These are phyloP conservation scores for Nycteola revayana DNA, from an alignment of 2,888 invertebrate species.

Conservation along the genomic window DNA sequence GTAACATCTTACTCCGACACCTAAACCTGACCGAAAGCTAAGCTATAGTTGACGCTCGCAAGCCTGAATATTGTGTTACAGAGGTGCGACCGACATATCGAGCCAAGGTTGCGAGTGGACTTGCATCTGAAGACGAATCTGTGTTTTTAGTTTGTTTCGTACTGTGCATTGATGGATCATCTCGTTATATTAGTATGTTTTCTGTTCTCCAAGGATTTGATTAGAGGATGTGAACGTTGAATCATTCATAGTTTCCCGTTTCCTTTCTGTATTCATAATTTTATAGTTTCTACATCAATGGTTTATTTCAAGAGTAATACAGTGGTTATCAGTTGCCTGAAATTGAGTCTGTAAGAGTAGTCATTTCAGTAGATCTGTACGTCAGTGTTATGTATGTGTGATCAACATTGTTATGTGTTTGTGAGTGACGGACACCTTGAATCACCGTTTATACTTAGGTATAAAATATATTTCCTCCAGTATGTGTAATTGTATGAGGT, in stretches of 20 bases:
- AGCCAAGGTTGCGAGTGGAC: constrained; percentile 19
- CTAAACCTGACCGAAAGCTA: constrained; percentile 52
- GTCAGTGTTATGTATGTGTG: constrained; percentile 8
- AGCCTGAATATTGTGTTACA: constrained; percentile 39
- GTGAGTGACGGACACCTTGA: constrained; percentile 21
- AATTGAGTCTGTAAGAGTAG: too few relatives aligned
- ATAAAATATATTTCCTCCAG: constrained; percentile 11
- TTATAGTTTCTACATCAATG: constrained; percentile 37
- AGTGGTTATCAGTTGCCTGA: too few relatives aligned
- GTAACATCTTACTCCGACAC: constrained; percentile 43
- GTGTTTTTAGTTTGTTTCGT: constrained; percentile 27
- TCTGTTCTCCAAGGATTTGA: constrained; percentile 46
- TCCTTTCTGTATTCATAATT: constrained; percentile 42
- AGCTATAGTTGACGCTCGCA: constrained; percentile 38
- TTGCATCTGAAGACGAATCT: constrained; percentile 19
- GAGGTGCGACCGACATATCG: constrained; percentile 17
- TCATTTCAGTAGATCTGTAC: too few relatives aligned
- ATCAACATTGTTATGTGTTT: constrained; percentile 18
- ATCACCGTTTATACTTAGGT: constrained; percentile 16
- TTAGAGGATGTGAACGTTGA: constrained; percentile 51
- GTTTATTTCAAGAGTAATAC: constrained; percentile 22
- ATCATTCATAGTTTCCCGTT: constrained; percentile 56
- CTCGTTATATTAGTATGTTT: constrained; percentile 31
- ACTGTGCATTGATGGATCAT: constrained; percentile 19
- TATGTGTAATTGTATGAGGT: constrained; percentile 21